Percentiles rank a stretch among this genome's conserved stretches.
phyloP scores from a whole-genome alignment of 2,888 invertebrate species.

The Ashinkailepas kermadecensis region DNA sequence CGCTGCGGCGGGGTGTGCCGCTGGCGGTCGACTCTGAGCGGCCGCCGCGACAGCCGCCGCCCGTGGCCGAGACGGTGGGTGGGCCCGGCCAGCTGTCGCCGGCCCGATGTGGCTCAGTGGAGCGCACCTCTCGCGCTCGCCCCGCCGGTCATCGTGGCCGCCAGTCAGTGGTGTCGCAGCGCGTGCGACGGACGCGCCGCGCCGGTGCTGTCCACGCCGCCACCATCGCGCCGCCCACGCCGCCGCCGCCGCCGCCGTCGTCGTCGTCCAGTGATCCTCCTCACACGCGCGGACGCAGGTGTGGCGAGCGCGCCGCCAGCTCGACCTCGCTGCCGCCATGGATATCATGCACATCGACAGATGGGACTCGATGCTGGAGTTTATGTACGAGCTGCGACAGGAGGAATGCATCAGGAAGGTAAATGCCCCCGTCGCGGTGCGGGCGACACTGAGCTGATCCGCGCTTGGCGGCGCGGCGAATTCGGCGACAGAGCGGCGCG shows the following conservation, averaged over 20 bases:
- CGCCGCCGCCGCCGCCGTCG: neutral
- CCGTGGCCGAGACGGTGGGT: neutral
- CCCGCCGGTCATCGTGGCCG: neutral
- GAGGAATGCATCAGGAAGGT: conserved; percentile 33
- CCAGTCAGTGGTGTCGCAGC: neutral
- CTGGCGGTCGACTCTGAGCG: too few species aligned
- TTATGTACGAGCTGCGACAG: conserved; percentile 31
- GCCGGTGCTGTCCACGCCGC: neutral
- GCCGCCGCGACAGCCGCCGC: neutral
- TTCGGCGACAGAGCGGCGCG: too few species aligned
- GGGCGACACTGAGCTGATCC: too few species aligned
- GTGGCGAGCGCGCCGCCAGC: neutral
- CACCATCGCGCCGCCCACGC: too few species aligned
- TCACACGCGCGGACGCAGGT: neutral
- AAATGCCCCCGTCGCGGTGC: neutral
- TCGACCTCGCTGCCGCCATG: conserved; percentile 25
- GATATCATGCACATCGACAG: conserved; percentile 34
- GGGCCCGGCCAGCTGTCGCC: neutral
- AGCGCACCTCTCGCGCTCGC: neutral
- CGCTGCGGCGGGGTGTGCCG: too few species aligned
- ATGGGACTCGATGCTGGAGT: conserved; percentile 34
- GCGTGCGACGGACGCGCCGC: neutral
- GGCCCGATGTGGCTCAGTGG: conserved; percentile 5
- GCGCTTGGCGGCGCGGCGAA: too few species aligned
- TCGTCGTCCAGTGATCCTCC: neutral